Base-by-base conservation (phyloP, 2,113 vertebrate genomes). In the Lagopus muta region DNA sequence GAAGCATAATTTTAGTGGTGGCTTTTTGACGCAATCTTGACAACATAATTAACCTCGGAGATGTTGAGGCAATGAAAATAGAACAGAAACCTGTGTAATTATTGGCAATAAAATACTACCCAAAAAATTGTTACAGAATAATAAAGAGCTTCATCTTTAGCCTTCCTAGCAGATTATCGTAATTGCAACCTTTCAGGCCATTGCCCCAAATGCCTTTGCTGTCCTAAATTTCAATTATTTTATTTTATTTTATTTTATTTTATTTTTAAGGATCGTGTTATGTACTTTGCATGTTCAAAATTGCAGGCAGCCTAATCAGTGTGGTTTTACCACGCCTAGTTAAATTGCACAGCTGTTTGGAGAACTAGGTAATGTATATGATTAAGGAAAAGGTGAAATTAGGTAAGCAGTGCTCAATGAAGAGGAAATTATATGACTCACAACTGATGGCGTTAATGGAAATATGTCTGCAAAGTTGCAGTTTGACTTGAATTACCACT, bases 11-110 rank as follows among this genome's bases (percentile, higher is more conserved):
- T 96, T 94, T 62, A 86, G 70, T 57, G 1, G 82, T 65, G 94
- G 47, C 95, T 93, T 86, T 92, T 69, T 61, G 90, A 90, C 94
- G 87, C 66, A 67, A 17, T 89, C 75, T 89, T 96, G 87, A 93
- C 94, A 97, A 66, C 54, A 6, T 77, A 94, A 97, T 98, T 97
- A 97, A 96, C 85, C 86, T 82, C 66, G 82, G 85, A 94, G 78
- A 84, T 67, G 42, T 50, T 11, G 88, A 96, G 90, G 90, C 82
- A 89, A 17, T 55, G 17, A 91, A 92, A 64, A 55, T 42, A 92
- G 89, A 50, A 25, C 21, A 30, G 72, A 70, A 82, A 82, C 57
- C 71, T 14, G 4, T 64, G 76, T 62, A 89, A 94, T 94, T 81
- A 89, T 73, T 22, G 34, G 45, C 64, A 75, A 82, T 91, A 93